A percentile compares a stretch with the other conserved stretches of the same genome.
These are phyloP conservation scores for Indri indri DNA, from an alignment of 2,113 vertebrate species.

Conservation along the genomic window DNA sequence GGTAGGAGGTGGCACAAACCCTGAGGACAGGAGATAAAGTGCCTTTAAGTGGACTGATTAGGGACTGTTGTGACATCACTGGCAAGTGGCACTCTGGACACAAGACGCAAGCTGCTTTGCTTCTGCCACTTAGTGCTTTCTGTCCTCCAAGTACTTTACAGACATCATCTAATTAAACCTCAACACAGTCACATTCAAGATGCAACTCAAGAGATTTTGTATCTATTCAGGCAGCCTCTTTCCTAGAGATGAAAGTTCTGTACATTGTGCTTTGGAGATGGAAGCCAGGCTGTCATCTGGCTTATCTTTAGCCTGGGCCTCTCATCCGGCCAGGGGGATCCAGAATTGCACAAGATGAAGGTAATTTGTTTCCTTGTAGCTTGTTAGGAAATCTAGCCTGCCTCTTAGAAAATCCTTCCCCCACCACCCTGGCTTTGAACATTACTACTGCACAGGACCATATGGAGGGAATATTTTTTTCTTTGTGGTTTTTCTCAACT, in stretches of 20 bases:
- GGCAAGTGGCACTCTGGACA: slow-evolving; percentile 22
- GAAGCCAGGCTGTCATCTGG: neutral
- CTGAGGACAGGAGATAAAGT: slow-evolving; percentile 65
- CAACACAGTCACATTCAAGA: slow-evolving; percentile 2
- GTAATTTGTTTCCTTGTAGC: neutral
- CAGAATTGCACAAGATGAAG: neutral
- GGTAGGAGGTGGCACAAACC: slow-evolving; percentile 47
- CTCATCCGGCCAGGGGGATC: neutral
- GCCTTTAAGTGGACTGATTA: slow-evolving; percentile 68
- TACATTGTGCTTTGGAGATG: neutral
- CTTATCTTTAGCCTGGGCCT: neutral
- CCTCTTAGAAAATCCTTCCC: neutral
- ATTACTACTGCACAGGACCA: neutral
- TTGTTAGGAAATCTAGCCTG: neutral
- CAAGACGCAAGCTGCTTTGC: neutral
- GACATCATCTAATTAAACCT: slow-evolving; percentile 58
- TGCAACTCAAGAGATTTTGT: slow-evolving; percentile 57
- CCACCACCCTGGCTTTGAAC: neutral
- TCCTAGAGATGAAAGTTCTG: slow-evolving; percentile 33
- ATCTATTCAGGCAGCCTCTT: slow-evolving; percentile 33
- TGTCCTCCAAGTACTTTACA: slow-evolving; percentile 44
- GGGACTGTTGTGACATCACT: slow-evolving; percentile 41
- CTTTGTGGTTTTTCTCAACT: neutral
- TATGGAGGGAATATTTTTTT: neutral
- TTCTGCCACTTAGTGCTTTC: slow-evolving; percentile 28